Conservation (phyloP, 2,113 vertebrate species). For the Oceanodroma tethys region DNA sequence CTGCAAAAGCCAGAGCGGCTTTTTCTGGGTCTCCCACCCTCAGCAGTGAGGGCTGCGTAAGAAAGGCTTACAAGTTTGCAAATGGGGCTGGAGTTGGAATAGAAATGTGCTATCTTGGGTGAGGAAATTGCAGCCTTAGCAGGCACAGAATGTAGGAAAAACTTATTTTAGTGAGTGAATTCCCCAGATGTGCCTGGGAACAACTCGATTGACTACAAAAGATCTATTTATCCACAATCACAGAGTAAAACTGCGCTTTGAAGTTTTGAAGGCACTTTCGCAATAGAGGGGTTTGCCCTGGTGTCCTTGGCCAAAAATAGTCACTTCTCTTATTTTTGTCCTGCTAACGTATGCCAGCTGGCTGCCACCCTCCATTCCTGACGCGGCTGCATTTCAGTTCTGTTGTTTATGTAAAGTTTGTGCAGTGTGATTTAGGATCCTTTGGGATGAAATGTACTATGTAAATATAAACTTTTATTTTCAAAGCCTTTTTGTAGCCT, state of each 20-base stretch:
- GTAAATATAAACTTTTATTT: not conserved
- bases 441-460: slow-evolving; percentile 17
- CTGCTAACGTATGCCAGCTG: slow-evolving; percentile 42
- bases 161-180: not conserved
- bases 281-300: slow-evolving; percentile 36
- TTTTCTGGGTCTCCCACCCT: not conserved
- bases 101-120: not conserved
- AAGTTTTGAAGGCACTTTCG: slow-evolving; percentile 18
- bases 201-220: not conserved
- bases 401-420: slow-evolving; percentile 47
- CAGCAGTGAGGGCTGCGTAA: not conserved
- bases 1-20: not conserved
- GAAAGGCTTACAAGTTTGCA: not conserved
- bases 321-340: slow-evolving; percentile 52
- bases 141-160: not conserved
- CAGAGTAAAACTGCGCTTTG: slow-evolving; percentile 1
- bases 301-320: slow-evolving; percentile 69
- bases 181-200: not conserved
- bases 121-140: not conserved
- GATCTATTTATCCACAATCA: not conserved
- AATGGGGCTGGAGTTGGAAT: not conserved
- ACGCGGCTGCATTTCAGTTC: not conserved
- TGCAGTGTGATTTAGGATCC: slow-evolving; percentile 35
- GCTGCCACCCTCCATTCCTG: slow-evolving; percentile 42
- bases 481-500: not conserved